Evolutionary conservation across 2,797 vertebrate species (phyloP), one percentile per base, ranked within the genome.

Genomic region (Leucoraja ocellata): DNA sequence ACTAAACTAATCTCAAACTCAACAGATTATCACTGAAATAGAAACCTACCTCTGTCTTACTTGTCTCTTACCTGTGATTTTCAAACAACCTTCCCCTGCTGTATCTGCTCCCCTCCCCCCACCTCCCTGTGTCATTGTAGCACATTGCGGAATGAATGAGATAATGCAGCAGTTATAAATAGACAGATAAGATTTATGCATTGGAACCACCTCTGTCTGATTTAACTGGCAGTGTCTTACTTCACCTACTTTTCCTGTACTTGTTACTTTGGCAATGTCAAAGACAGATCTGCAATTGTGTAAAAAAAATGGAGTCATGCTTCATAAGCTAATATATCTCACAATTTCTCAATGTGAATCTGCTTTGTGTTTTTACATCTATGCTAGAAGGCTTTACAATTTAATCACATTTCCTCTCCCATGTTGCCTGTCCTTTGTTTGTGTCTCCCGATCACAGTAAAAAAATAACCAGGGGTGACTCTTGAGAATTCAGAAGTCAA

Each of bases 81-180:
- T 88, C 16, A 68, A 86, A 32, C 6, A 54, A 54, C 46, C 46
- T 54, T 54, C 46, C 46, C 4, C 46, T 54, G 46, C 46, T 54
- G 46, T 54, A 54, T 54, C 46, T 46, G 46, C 46, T 46, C 2
- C 46, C 46, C 46, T 54, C 4, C 46, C 46, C 46, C 46, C 46
- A 54, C 0, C 46, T 54, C 46, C 46, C 46, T 54, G 25, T 54
- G 28, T 28, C 83, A 54, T 32, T n/a, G 58, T n/a, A n/a, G 28
- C 83, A 86, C 83, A 84, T 6, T 32, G 61, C 65, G 83, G 80
- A 86, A 86, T 13, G 61, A 65, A 65, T 86, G 61, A 65, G 83
- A 16, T 32, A 32, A 32, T 28, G 61, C 80, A 83, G 28, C 81
- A 58, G 25, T 25, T 61, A 58, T 58, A 28, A 84, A 61, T 61